Percentiles rank a stretch among this genome's conserved stretches.
These are phyloP conservation scores for Frieseomelitta varia DNA, from an alignment of 1,140 invertebrate species.

Conservation along the genomic window DNA sequence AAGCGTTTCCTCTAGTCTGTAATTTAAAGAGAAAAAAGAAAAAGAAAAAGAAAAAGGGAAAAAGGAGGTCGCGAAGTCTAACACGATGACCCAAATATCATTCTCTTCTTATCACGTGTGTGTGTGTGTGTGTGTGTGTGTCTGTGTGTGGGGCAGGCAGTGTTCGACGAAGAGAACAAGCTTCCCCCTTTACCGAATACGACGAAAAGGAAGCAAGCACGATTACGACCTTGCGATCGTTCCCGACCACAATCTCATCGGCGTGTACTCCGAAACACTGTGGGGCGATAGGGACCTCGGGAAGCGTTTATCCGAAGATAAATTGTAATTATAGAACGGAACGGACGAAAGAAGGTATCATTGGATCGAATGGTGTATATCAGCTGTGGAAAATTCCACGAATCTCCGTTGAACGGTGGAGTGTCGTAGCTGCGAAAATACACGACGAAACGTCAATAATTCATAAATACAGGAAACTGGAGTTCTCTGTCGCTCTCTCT, in stretches of 20 bases:
- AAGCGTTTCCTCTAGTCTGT: neutral
- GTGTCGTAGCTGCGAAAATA: neutral
- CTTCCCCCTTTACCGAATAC: neutral
- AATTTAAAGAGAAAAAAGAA: no score
- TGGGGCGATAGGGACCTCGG: neutral
- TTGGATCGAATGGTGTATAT: neutral
- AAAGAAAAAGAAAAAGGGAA: no score
- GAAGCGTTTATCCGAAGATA: constrained; percentile 12
- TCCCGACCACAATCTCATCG: neutral
- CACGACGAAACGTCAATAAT: neutral
- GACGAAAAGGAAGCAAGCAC: neutral
- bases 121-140: no score
- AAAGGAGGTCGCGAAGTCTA: neutral
- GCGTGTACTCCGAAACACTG: neutral
- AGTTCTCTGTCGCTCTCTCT: no score
- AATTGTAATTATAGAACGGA: constrained; percentile 19
- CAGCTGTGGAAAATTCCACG: constrained; percentile 11
- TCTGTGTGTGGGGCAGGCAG: no score
- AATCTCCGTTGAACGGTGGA: neutral
- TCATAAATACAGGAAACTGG: no score
- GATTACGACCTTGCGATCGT: neutral
- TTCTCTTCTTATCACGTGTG: neutral
- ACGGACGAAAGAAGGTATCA: neutral
- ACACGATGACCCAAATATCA: neutral
- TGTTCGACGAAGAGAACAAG: no score